Evolutionary conservation across 2,113 vertebrate species (phyloP).

Genomic region (Lepus americanus): DNA sequence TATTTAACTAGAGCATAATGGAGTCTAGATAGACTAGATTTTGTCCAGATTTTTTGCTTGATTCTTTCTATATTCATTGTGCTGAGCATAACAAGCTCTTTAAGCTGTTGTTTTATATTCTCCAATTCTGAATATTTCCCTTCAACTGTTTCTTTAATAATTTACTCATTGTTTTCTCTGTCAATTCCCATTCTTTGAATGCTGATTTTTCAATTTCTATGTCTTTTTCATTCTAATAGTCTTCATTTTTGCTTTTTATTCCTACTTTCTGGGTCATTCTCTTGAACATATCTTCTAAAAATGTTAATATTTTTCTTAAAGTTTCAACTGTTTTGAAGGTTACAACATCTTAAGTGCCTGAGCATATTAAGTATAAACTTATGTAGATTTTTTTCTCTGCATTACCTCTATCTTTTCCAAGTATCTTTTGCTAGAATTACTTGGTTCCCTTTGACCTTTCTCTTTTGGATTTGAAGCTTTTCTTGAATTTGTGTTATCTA

Average conservation of each 20-base stretch:
- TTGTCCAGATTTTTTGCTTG: not conserved
- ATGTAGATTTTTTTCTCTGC: not conserved
- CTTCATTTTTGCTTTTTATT: constrained; percentile 1
- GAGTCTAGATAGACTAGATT: not conserved
- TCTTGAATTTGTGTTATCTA: not conserved
- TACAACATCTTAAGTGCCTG: not conserved
- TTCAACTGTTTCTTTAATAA: constrained; percentile 15
- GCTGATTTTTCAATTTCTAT: not conserved
- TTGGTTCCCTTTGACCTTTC: not conserved
- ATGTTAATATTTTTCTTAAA: not conserved
- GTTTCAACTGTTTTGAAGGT: not conserved
- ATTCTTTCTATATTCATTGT: not conserved
- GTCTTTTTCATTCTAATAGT: not conserved
- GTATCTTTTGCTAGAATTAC: not conserved
- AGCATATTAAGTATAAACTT: not conserved
- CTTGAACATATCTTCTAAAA: not conserved
- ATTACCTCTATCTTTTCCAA: not conserved
- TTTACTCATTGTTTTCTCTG: not conserved
- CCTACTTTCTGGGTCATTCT: not conserved
- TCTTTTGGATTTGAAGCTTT: not conserved
- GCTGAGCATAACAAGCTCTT: not conserved
- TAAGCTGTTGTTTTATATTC: constrained; percentile 9
- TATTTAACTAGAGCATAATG: not conserved
- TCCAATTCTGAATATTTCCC: not conserved
- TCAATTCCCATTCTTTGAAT: not conserved